phyloP scores from a whole-genome alignment of 2,888 invertebrate genomes.

The Hyppa rectilinea region DNA sequence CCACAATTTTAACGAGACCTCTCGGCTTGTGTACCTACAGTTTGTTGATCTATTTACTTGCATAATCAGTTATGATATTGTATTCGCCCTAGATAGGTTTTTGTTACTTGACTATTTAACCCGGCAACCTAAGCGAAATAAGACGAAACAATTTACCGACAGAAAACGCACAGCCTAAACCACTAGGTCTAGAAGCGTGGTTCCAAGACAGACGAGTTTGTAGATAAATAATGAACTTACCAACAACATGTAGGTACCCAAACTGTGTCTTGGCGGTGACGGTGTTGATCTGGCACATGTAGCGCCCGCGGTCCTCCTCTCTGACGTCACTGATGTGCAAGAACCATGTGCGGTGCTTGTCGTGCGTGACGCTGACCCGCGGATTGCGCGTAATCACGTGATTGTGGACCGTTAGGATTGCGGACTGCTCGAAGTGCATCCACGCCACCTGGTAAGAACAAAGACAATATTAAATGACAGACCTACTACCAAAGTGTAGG shows the following conservation, averaged over 20 bases:
- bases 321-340: conserved; percentile 97
- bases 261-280: conserved; percentile 98
- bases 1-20: neutral
- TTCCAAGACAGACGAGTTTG: neutral
- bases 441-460: conserved; percentile 95
- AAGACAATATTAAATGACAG: neutral
- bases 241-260: conserved; percentile 95
- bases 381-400: conserved; percentile 98
- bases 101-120: conserved; percentile 4
- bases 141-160: neutral
- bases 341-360: conserved; percentile 98
- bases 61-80: neutral
- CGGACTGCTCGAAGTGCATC: conserved; percentile 98
- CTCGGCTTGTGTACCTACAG: neutral
- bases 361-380: conserved; percentile 97
- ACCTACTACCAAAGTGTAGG: conserved; percentile 14
- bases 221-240: conserved; percentile 20
- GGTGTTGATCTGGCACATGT: conserved; percentile 98
- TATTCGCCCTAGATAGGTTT: neutral
- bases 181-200: neutral
- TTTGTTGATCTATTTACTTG: neutral
- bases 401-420: conserved; percentile 97
- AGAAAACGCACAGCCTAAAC: neutral
- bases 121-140: neutral
- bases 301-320: conserved; percentile 97